A percentile compares a stretch with the other conserved stretches of the same genome.
Conservation (phyloP, 2,797 vertebrate genomes). For the Chaenodraco wilsoni region DNA sequence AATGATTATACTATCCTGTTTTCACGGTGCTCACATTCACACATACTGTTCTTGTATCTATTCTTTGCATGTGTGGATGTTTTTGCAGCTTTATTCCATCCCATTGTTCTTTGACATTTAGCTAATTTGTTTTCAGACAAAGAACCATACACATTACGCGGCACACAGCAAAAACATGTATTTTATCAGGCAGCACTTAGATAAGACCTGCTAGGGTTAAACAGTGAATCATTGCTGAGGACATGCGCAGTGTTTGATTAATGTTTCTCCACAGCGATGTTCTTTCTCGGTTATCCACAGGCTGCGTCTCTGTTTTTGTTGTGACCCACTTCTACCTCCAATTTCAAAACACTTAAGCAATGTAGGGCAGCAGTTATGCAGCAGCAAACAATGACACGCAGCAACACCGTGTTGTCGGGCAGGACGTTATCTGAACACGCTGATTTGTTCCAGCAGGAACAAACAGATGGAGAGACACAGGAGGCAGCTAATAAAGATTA, state of each 20-base stretch:
- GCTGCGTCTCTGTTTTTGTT: constrained; percentile 57
- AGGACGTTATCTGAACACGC: constrained; percentile 57
- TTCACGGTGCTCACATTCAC: not conserved
- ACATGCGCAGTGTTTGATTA: constrained; percentile 40
- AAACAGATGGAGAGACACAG: constrained; percentile 61
- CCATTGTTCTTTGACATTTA: not conserved
- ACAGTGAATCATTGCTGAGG: constrained; percentile 25
- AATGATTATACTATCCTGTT: not conserved
- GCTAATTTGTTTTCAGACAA: not conserved
- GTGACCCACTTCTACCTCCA: constrained; percentile 74
- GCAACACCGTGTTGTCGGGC: constrained; percentile 40
- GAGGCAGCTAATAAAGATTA: constrained; percentile 41
- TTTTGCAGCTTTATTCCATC: not conserved
- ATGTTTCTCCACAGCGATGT: constrained; percentile 48
- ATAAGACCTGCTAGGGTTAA: constrained; percentile 24
- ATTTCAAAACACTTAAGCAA: constrained; percentile 70
- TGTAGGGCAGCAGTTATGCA: constrained; percentile 72
- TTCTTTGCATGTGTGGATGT: not conserved
- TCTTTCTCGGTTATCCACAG: constrained; percentile 59
- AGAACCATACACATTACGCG: not conserved
- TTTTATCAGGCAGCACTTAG: not conserved
- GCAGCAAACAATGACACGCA: constrained; percentile 65
- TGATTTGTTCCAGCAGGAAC: constrained; percentile 69
- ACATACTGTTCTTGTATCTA: not conserved
- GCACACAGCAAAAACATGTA: not conserved